Evolutionary conservation across 2,888 invertebrate genomes (phyloP), one percentile per base, ranked within the genome.

Genomic region (Rhorus exstirpatorius): DNA sequence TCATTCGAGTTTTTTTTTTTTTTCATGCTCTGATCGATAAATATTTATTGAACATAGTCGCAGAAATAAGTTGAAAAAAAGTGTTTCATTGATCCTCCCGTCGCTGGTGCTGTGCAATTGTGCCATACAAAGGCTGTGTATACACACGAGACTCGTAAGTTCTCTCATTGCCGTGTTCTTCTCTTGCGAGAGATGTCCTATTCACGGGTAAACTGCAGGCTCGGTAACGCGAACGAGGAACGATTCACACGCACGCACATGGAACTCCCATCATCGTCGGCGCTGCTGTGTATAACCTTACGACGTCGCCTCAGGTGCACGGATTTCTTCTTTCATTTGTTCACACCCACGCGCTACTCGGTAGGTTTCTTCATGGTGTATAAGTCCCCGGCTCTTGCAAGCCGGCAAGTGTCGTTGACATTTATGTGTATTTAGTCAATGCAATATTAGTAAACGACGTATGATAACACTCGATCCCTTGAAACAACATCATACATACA

Each of bases 61-160:
- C 84, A 75, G 83, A 85, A 86, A 88, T 85, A 83, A 81, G 82
- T 84, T 85, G 84, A 80, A 77, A 88, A n/a, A n/a, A 85, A 86
- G 86, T 84, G 86, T 90, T 84, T 82, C 86, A 86, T 87, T 86
- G 89, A 88, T 90, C 85, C 87, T 86, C 86, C n/a, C n/a, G n/a
- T n/a, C n/a, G 88, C 58, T 72, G 63, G 63, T 46, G 63, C 26
- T 58, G 46, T 49, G 58, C 46, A 24, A 46, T 21, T 70, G 51
- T 26, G 24, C 31, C 44, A 44, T 41, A 38, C 24, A 61, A 21
- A 41, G 61, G n/a, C 41, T 61, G 26, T 41, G 41, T n/a, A 19
- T 51, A 19, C 38, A 19, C 41, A 44, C 2, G 24, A 49, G 49
- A 10, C 71, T 53, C 24, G 19, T 8, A 49, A 49, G 17, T 19